phyloP scores from a whole-genome alignment of 64 coral and sea anemone species.

The Acropora tenuis region DNA sequence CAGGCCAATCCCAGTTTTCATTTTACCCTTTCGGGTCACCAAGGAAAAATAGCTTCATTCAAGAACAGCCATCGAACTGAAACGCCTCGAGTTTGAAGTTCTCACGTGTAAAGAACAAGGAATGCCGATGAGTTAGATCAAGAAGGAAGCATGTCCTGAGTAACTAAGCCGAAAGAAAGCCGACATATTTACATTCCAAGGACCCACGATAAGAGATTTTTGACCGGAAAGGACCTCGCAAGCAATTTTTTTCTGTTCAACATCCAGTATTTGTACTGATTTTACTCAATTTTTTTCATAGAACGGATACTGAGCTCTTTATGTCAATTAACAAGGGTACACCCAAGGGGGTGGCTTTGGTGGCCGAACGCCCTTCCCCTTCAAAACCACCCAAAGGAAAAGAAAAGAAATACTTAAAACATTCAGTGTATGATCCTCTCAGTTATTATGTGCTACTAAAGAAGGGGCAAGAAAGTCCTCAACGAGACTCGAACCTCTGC shows the following conservation, averaged over 20 bases:
- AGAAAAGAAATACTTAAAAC: no score
- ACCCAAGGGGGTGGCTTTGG: no score
- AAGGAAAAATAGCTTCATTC: slow-evolving; percentile 75
- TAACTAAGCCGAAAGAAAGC: slow-evolving; percentile 43
- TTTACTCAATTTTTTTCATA: neutral
- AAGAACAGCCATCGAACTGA: slow-evolving; percentile 84
- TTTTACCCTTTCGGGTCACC: slow-evolving; percentile 97
- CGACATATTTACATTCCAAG: slow-evolving; percentile 80
- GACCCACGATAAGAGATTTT: slow-evolving; percentile 87
- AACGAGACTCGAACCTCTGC: no score
- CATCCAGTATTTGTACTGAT: no score
- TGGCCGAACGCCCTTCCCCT: no score
- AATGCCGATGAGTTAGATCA: slow-evolving; percentile 80
- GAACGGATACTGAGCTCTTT: no score
- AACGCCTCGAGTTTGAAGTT: slow-evolving; percentile 84
- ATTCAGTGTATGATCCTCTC: no score
- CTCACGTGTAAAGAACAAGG: slow-evolving; percentile 78
- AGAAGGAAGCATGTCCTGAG: slow-evolving; percentile 55
- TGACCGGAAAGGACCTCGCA: slow-evolving; percentile 93
- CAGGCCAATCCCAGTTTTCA: neutral
- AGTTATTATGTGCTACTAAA: no score
- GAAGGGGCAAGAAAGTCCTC: no score
- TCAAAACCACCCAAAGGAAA: no score
- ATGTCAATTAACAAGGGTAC: no score
- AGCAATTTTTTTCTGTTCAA: slow-evolving; percentile 91